Evolutionary conservation across 2,888 invertebrate genomes (phyloP).

Genomic region (Lasioglossum vierecki): DNA sequence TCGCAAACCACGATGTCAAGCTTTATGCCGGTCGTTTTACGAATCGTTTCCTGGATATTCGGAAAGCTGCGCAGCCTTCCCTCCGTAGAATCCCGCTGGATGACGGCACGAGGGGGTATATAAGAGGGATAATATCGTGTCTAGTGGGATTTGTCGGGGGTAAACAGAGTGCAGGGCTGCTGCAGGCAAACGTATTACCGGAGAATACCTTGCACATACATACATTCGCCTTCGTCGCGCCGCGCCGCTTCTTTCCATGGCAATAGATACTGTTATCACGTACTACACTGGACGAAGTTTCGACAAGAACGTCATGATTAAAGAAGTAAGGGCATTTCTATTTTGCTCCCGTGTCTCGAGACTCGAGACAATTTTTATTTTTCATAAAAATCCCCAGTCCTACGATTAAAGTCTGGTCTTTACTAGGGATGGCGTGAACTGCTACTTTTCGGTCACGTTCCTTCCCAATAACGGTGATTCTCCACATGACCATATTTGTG

Average conservation of each 20-base stretch:
- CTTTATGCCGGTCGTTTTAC: conserved; percentile 58
- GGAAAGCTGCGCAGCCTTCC: conserved; percentile 54
- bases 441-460: too few relatives aligned
- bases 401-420: too few relatives aligned
- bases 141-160: conserved; percentile 73
- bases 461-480: too few relatives aligned
- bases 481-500: too few relatives aligned
- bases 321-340: too few relatives aligned
- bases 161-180: conserved; percentile 70
- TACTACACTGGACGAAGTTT: neutral
- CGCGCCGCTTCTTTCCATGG: conserved; percentile 54
- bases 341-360: too few relatives aligned
- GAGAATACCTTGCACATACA: conserved; percentile 65
- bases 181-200: conserved; percentile 73
- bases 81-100: conserved; percentile 61
- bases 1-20: conserved; percentile 62
- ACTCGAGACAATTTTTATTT: too few relatives aligned
- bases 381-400: too few relatives aligned
- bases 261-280: conserved; percentile 22
- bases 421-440: too few relatives aligned
- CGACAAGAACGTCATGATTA: too few relatives aligned
- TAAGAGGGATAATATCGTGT: conserved; percentile 75
- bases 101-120: conserved; percentile 65
- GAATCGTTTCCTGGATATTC: conserved; percentile 62
- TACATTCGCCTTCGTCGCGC: conserved; percentile 11